phyloP scores from a whole-genome alignment of 2,888 invertebrate genomes.

The Pseudeuparius sepicola region DNA sequence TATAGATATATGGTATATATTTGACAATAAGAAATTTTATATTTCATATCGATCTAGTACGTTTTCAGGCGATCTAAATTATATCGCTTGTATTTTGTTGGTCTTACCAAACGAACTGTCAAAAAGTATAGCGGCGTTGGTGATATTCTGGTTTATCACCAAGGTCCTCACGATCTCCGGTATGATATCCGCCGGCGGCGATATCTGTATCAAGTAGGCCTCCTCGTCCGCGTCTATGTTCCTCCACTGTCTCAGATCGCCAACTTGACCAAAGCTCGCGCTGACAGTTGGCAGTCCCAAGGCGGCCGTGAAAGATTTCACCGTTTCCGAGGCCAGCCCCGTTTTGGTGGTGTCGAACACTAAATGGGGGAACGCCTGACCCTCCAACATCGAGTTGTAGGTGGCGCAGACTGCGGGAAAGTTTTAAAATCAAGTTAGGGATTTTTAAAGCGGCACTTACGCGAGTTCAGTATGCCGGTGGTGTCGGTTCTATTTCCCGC shows the following conservation, averaged over 20 bases:
- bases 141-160: constrained; percentile 73
- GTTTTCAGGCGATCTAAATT: neutral
- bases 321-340: constrained; percentile 72
- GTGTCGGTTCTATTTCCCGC: constrained; percentile 65
- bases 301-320: constrained; percentile 73
- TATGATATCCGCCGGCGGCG: constrained; percentile 77
- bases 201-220: constrained; percentile 70
- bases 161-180: constrained; percentile 76
- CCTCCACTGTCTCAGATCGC: constrained; percentile 76
- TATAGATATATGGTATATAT: neutral
- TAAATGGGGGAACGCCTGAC: constrained; percentile 62
- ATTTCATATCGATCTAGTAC: constrained; percentile 1
- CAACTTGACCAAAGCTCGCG: constrained; percentile 75
- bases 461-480: constrained; percentile 55
- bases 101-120: constrained; percentile 70
- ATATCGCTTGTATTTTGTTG: neutral
- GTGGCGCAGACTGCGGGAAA: constrained; percentile 54
- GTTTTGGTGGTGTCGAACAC: constrained; percentile 75
- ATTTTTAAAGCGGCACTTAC: constrained; percentile 42
- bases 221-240: constrained; percentile 58
- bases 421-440: neutral
- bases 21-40: constrained; percentile 1
- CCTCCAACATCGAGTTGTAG: constrained; percentile 54
- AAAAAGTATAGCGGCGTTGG: constrained; percentile 85
- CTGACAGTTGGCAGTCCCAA: constrained; percentile 74